phyloP scores from a whole-genome alignment of 2,888 invertebrate genomes.

The Pogonocherus hispidulus region DNA sequence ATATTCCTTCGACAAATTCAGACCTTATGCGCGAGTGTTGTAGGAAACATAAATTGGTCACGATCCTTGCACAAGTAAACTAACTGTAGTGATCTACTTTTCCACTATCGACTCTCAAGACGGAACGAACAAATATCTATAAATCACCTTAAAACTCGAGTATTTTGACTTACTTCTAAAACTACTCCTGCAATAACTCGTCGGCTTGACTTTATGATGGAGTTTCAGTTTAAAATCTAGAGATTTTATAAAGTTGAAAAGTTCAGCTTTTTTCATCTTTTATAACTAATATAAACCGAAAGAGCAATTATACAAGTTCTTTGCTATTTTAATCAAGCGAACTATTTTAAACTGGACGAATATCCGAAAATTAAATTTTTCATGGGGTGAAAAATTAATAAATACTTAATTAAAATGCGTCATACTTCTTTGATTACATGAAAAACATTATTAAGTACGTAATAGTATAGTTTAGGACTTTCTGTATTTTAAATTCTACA shows the following conservation, averaged over 20 bases:
- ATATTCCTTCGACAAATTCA: constrained; percentile 9
- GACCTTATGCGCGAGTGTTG: neutral
- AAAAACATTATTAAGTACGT: too few relatives aligned
- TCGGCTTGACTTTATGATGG: constrained; percentile 6
- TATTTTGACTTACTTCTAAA: constrained; percentile 18
- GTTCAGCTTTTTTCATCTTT: neutral
- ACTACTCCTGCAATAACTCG: constrained; percentile 7
- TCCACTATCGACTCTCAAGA: constrained; percentile 11
- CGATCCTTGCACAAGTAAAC: constrained; percentile 13
- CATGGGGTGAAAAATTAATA: neutral
- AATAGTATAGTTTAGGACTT: too few relatives aligned
- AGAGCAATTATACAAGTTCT: neutral
- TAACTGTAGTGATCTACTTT: constrained; percentile 23
- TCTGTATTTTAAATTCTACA: too few relatives aligned
- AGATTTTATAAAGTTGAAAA: neutral
- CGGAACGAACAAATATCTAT: constrained; percentile 23
- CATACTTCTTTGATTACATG: too few relatives aligned
- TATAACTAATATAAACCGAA: neutral
- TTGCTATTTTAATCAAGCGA: neutral
- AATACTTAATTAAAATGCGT: too few relatives aligned
- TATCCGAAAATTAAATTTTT: too few relatives aligned
- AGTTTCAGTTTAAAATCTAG: neutral
- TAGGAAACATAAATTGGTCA: constrained; percentile 15
- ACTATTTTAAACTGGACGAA: too few relatives aligned
- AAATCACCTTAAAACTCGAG: constrained; percentile 23